Conservation (phyloP, 2,888 invertebrate species). For the Glaucopsyche alexis region DNA sequence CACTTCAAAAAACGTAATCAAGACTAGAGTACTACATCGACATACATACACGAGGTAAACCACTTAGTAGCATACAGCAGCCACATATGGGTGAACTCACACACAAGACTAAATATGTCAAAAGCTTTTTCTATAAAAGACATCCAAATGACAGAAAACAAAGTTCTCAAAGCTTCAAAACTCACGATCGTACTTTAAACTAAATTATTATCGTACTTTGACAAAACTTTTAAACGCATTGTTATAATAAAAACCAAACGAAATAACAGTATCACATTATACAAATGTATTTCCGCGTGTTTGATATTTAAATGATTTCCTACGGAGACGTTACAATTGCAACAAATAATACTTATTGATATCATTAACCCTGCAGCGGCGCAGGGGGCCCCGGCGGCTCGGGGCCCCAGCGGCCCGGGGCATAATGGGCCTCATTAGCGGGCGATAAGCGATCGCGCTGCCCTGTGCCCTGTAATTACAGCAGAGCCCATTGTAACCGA, state of each 20-base stretch:
- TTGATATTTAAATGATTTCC: conserved; percentile 17
- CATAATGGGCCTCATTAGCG: conserved; percentile 26
- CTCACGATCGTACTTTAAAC: too few species aligned
- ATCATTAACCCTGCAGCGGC: conserved; percentile 23
- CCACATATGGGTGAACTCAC: too few species aligned
- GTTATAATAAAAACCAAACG: neutral
- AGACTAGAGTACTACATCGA: too few species aligned
- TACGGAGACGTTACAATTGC: conserved; percentile 6
- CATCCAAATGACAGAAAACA: too few species aligned
- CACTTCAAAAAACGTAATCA: too few species aligned
- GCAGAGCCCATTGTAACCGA: conserved; percentile 40
- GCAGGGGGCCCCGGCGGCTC: conserved; percentile 10
- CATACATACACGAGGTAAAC: too few species aligned
- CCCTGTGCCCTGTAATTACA: conserved; percentile 40
- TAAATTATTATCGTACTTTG: too few species aligned
- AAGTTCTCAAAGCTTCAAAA: too few species aligned
- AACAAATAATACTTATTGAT: conserved; percentile 18
- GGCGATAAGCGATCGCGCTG: conserved; percentile 29
- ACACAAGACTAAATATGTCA: too few species aligned
- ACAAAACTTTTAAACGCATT: too few species aligned
- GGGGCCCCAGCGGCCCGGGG: neutral
- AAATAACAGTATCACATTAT: neutral
- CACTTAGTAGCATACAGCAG: too few species aligned
- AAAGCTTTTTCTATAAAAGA: too few species aligned
- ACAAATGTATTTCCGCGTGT: neutral